Evolutionary conservation across 2,113 vertebrate species (phyloP).

Genomic region (Tupaia chinensis): DNA sequence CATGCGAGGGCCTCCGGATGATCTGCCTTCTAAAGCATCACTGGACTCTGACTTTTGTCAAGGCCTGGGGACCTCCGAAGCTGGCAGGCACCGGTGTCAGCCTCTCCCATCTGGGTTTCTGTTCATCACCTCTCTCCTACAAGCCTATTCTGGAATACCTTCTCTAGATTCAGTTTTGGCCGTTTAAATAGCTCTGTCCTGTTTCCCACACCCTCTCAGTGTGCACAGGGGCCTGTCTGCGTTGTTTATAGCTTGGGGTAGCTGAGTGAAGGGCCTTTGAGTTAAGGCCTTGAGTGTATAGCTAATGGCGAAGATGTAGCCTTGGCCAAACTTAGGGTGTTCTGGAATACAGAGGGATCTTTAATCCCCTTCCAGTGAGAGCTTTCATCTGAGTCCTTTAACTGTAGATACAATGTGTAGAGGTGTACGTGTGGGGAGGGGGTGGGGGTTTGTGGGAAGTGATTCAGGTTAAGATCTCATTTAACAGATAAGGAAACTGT

Average conservation of each 20-base stretch:
- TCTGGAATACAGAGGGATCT: neutral
- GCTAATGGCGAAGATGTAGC: neutral
- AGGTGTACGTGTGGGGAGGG: neutral
- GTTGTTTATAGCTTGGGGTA: neutral
- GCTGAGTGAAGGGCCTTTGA: neutral
- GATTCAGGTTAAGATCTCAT: neutral
- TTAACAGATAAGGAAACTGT: neutral
- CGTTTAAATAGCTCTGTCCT: neutral
- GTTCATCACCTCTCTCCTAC: neutral
- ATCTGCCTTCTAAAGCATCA: neutral
- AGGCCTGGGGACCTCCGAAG: neutral
- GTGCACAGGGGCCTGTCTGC: neutral
- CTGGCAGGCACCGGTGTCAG: neutral
- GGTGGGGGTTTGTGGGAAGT: neutral
- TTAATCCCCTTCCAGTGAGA: neutral
- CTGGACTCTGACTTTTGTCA: conserved; percentile 22
- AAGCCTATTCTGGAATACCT: neutral
- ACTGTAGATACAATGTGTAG: neutral
- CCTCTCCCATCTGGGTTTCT: conserved; percentile 20
- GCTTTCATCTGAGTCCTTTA: neutral
- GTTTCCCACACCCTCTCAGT: neutral
- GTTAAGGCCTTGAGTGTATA: neutral
- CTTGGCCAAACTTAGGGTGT: neutral
- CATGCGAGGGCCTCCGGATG: neutral
- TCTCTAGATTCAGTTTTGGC: neutral